A percentile compares a stretch with the other conserved stretches of the same genome.
phyloP scores from a whole-genome alignment of 2,113 vertebrate genomes.

The Urocynchramus pylzowi region DNA sequence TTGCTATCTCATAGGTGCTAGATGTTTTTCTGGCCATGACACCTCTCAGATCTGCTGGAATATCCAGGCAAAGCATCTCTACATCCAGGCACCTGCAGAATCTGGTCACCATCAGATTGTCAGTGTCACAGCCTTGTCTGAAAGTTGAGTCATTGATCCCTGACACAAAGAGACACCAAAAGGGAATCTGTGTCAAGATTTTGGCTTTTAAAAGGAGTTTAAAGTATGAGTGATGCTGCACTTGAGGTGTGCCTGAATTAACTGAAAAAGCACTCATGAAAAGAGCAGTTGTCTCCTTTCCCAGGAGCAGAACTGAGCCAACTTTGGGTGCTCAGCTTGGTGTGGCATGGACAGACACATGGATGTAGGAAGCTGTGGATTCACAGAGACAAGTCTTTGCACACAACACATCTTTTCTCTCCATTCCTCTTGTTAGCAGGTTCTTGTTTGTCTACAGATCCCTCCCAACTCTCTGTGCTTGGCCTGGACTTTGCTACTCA shows the following conservation, averaged over 20 bases:
- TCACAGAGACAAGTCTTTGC: background rate
- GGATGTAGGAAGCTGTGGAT: background rate
- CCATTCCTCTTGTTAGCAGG: background rate
- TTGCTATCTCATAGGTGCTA: background rate
- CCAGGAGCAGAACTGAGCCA: background rate
- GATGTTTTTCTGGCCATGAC: background rate
- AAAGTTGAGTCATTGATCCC: background rate
- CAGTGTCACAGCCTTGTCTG: background rate
- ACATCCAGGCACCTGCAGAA: background rate
- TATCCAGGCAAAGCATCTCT: background rate
- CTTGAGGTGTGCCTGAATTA: background rate
- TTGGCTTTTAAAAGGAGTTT: background rate
- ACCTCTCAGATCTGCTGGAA: background rate
- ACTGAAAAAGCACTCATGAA: background rate
- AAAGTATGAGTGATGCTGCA: background rate
- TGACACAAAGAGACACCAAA: background rate
- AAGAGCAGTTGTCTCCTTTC: background rate
- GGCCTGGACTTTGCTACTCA: background rate
- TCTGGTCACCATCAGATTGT: background rate
- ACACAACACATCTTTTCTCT: background rate
- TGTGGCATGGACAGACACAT: too few relatives aligned
- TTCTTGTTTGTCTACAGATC: background rate
- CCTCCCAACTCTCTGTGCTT: background rate
- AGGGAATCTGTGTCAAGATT: background rate
- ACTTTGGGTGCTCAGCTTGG: background rate